Base-by-base conservation (phyloP, 2,113 vertebrate species). In the Odontesthes bonariensis region DNA sequence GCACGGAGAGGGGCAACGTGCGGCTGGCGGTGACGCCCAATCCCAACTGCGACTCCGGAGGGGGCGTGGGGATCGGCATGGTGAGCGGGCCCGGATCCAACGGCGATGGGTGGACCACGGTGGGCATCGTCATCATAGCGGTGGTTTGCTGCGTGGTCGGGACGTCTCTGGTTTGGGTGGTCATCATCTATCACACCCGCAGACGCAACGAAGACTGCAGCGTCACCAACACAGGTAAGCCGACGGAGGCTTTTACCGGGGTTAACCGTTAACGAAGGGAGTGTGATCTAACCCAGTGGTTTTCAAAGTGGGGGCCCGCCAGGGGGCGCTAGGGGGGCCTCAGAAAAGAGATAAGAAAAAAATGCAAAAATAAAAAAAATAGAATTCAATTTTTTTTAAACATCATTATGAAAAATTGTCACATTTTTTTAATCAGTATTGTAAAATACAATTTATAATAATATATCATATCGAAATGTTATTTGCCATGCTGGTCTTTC, bases 81-180 rank as follows among this genome's bases (percentile, higher is more conserved):
- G 79, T 92, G 5, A 72, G 85, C 1, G 92, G 93, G 0, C 27
- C 33, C 0, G 93, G 95, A 0, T 61, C 95, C 0, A 95, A 95
- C 0, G 95, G 96, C 9, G 97, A 98, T 1, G 96, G 96, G 6
- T 99, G 97, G 97, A 96, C 96, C 78, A 99, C 97, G 0, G 96
- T 97, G 86, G 98, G 98, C 19, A 96, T 99, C 0, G 97, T 99
- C 67, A 97, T 99, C 92, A 99, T 99, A 69, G 97, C 96, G 0
- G 97, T 99, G 91, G 98, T 99, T 56, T 99, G 98, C 93, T 99
- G 98, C 32, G 98, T 99, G 86, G 98, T 99, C 82, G 98, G 97
- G 79, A 99, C 98, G 3, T 99, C 98, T 0, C 93, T 99, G 12
- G 97, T 99, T 69, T 99, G 98, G 98, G 98, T 99, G 88, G 95